Evolutionary conservation across 2,888 invertebrate genomes (phyloP).

Genomic region (Anagyrus pseudococci): DNA sequence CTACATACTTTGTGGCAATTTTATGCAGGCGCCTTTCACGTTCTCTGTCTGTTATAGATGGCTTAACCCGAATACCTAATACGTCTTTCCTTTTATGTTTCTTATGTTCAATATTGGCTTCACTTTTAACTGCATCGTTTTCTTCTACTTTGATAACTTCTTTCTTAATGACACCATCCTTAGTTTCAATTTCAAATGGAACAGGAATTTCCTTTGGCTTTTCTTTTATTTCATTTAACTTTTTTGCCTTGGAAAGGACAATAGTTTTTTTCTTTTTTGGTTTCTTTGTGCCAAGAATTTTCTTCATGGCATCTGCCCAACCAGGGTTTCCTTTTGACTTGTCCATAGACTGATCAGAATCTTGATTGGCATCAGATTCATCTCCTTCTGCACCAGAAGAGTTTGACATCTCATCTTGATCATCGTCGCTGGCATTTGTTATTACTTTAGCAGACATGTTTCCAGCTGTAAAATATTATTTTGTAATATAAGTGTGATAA

Average conservation of each 20-base stretch:
- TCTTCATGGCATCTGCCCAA: conserved; percentile 85
- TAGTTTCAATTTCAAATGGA: conserved; percentile 73
- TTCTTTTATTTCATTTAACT: conserved; percentile 67
- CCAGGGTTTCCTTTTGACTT: conserved; percentile 66
- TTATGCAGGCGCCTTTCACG: conserved; percentile 78
- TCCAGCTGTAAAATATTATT: background rate
- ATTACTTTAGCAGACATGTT: conserved; percentile 1
- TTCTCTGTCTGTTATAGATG: conserved; percentile 77
- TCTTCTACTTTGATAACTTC: conserved; percentile 52
- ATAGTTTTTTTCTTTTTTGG: conserved; percentile 77
- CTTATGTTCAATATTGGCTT: conserved; percentile 54
- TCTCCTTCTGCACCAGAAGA: conserved; percentile 35
- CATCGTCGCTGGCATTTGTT: conserved; percentile 3
- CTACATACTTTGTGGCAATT: conserved; percentile 76
- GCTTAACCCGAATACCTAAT: conserved; percentile 75
- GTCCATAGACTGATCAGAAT: conserved; percentile 10
- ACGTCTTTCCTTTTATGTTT: conserved; percentile 65
- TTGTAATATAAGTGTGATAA: background rate
- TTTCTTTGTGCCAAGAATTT: conserved; percentile 77
- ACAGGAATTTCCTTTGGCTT: conserved; percentile 61
- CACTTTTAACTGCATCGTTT: conserved; percentile 23
- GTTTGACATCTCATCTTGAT: conserved; percentile 18
- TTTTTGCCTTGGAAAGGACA: conserved; percentile 82
- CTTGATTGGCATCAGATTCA: conserved; percentile 17
- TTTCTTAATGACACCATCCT: conserved; percentile 55